phyloP scores from a whole-genome alignment of 2,113 vertebrate genomes.

The Crotalus viridis region DNA sequence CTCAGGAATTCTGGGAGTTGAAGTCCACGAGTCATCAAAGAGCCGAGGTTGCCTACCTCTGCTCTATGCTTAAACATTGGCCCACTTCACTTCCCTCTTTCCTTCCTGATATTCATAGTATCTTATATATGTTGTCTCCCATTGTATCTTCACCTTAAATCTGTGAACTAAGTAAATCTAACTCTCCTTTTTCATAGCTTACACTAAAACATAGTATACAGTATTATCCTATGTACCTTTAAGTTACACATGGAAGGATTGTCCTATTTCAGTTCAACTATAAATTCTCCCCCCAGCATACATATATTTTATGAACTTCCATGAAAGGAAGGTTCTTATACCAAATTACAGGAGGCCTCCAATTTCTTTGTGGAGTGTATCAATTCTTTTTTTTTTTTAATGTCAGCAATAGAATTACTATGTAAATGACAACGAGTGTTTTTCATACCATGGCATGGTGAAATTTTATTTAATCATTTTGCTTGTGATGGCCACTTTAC shows the following conservation, averaged over 20 bases:
- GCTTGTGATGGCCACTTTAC: neutral
- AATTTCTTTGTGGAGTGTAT: neutral
- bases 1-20: too few species aligned
- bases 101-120: neutral
- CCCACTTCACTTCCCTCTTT: neutral
- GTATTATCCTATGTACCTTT: neutral
- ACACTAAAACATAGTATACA: neutral
- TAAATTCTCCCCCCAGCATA: neutral
- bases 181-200: neutral
- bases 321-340: neutral
- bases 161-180: neutral
- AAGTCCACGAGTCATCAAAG: too few species aligned
- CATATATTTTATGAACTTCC: neutral
- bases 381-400: neutral
- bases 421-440: neutral
- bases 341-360: neutral
- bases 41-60: too few species aligned
- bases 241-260: neutral
- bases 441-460: neutral
- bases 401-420: neutral
- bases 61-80: neutral
- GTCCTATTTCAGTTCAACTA: neutral
- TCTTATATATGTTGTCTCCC: neutral
- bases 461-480: neutral
- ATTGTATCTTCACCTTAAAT: neutral